Percentiles rank a stretch among this genome's conserved stretches.
Conservation (phyloP, 2,888 invertebrate genomes). For the Nemoura dubitans region DNA sequence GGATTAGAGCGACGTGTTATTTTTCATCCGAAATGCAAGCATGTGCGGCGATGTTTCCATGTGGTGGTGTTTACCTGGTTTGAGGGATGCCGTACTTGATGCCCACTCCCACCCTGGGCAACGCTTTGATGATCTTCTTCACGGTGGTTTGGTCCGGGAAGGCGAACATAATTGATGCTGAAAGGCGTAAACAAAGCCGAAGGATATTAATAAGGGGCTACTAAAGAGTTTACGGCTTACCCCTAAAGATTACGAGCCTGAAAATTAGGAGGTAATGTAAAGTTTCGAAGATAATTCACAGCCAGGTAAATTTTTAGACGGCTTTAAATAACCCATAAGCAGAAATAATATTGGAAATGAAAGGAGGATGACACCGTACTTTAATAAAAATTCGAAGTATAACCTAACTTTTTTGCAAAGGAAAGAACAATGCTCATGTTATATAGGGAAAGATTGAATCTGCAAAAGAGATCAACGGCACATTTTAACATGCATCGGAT, state of each 20-base stretch:
- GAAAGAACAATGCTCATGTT: no score
- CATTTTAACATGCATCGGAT: no score
- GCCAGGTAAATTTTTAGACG: background rate
- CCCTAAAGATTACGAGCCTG: background rate
- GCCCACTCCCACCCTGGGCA: slow-evolving; percentile 97
- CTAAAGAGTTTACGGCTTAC: background rate
- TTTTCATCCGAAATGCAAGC: background rate
- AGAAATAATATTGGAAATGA: no score
- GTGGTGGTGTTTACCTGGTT: slow-evolving; percentile 74
- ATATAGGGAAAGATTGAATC: no score
- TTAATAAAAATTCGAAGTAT: no score
- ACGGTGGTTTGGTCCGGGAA: slow-evolving; percentile 97
- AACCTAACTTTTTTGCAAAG: no score
- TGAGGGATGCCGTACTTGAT: slow-evolving; percentile 99
- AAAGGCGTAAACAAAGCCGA: slow-evolving; percentile 56
- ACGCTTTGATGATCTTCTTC: slow-evolving; percentile 96
- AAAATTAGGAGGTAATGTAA: background rate
- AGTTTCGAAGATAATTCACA: background rate
- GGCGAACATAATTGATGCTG: slow-evolving; percentile 98
- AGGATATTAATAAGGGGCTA: background rate
- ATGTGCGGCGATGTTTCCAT: background rate
- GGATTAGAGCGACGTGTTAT: background rate
- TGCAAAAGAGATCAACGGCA: no score
- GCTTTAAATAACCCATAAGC: background rate
- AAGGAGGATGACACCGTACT: no score